phyloP scores from a whole-genome alignment of 2,888 invertebrate species.

The Parasteatoda lunata region DNA sequence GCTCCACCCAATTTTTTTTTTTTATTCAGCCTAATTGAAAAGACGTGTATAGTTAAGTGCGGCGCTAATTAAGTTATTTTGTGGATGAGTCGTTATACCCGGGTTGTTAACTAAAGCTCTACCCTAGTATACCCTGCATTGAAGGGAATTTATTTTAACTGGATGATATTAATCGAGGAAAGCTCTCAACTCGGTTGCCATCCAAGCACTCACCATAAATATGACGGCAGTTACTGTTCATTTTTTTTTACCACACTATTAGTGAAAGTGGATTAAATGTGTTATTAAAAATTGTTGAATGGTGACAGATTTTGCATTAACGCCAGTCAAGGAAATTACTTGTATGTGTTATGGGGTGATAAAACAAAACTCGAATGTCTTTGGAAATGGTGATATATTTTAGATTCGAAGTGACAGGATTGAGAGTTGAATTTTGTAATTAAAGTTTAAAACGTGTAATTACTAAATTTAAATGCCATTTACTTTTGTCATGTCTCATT shows the following conservation, averaged over 20 bases:
- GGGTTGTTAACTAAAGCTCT: constrained; percentile 18
- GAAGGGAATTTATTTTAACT: constrained; percentile 24
- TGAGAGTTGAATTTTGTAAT: neutral
- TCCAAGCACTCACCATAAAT: constrained; percentile 26
- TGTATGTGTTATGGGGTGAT: neutral
- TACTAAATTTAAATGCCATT: too few relatives aligned
- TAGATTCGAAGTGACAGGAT: neutral
- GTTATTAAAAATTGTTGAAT: neutral
- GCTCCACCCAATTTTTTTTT: neutral
- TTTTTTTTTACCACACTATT: neutral
- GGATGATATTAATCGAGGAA: constrained; percentile 30
- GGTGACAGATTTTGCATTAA: neutral
- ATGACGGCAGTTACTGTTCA: neutral
- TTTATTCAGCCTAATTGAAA: constrained; percentile 52
- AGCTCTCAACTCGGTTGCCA: constrained; percentile 4
- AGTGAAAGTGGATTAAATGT: neutral
- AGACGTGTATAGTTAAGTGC: constrained; percentile 53
- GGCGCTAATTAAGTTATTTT: constrained; percentile 51
- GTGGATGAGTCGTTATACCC: constrained; percentile 20
- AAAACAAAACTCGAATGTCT: neutral
- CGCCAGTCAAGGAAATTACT: neutral
- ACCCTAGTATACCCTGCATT: neutral
- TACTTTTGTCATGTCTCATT: too few relatives aligned
- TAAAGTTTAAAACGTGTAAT: too few relatives aligned
- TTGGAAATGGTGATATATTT: neutral